Base-by-base conservation (phyloP, 2,797 vertebrate genomes). In the Bufotes viridis region DNA sequence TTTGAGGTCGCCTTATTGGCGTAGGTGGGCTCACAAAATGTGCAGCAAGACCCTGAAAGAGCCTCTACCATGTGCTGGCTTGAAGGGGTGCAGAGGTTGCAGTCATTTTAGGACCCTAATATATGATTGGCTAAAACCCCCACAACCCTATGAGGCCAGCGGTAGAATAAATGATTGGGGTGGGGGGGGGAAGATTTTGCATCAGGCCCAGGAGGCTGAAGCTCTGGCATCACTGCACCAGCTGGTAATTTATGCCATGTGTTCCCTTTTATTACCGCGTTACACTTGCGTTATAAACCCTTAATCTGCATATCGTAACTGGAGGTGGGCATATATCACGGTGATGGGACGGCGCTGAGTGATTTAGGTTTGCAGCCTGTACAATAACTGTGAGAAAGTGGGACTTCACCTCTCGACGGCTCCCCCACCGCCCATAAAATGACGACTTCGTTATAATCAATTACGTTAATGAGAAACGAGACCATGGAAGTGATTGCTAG, bases 391-490 rank as follows among this genome's bases (percentile, higher is more conserved):
- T 75, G 70, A 74, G 34, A 15, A 82, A 89, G 79, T 82, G 79
- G 51, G 63, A 82, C 60, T 24, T 26, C 88, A 81, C 84, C 78
- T 15, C 29, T 13, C 76, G 82, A 75, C 29, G 18, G 84, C 78
- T 82, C 88, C 79, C 88, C 88, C 84, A 24, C 9, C 61, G 84
- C 55, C 88, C 60, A 89, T 89, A 86, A 88, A 89, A 85, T 53
- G 70, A 82, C 70, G 34, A 82, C 58, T n/a, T 69, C 1, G 13
- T 78, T 86, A 58, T 82, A 82, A 89, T 89, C 79, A 86, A 82
- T 89, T 89, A 82, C n/a, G 14, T 34, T 86, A 89, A 89, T 86
- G 79, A 81, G 84, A 78, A 80, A 78, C 78, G n/a, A 24, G 60
- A 53, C 86, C 65, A 82, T 78, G 79, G 55, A 49, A 81, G 26